These are phyloP conservation scores for Cybosia mesomella DNA, from an alignment of 2,888 invertebrate species.

Conservation along the genomic window DNA sequence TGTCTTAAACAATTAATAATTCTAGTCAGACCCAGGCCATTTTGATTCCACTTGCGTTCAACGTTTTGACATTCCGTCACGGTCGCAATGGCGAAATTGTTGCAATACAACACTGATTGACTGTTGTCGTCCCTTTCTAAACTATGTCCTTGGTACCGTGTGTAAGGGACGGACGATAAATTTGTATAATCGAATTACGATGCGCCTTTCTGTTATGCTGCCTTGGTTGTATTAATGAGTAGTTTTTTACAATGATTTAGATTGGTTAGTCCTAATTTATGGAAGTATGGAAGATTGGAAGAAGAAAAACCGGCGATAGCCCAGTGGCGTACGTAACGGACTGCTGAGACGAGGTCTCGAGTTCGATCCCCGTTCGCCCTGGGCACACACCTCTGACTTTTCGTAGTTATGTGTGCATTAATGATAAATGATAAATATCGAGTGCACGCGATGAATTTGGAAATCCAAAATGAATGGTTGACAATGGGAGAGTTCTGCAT, in stretches of 20 bases:
- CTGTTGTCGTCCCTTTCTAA: constrained; percentile 40
- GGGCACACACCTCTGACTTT: no score
- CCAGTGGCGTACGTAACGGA: no score
- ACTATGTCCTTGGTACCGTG: constrained; percentile 36
- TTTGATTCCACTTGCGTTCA: constrained; percentile 41
- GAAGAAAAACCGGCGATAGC: no score
- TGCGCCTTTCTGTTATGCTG: constrained; percentile 33
- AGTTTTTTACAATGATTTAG: constrained; percentile 13
- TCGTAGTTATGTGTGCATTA: no score
- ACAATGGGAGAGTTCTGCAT: no score
- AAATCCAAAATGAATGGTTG: no score
- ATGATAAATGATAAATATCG: no score
- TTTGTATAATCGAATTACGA: constrained; percentile 31
- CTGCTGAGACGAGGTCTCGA: no score
- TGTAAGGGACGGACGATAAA: constrained; percentile 30
- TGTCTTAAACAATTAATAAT: constrained; percentile 44
- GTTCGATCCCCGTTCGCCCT: no score
- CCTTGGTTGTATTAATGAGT: constrained; percentile 29
- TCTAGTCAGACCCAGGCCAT: constrained; percentile 41
- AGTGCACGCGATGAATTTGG: no score
- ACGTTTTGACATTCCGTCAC: constrained; percentile 49
- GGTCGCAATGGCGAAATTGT: constrained; percentile 52
- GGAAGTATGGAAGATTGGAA: no score
- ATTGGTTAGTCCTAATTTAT: not conserved
- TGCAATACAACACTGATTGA: constrained; percentile 41